Base-by-base conservation (phyloP, 2,888 invertebrate species). In the Ectemnius cavifrons region DNA sequence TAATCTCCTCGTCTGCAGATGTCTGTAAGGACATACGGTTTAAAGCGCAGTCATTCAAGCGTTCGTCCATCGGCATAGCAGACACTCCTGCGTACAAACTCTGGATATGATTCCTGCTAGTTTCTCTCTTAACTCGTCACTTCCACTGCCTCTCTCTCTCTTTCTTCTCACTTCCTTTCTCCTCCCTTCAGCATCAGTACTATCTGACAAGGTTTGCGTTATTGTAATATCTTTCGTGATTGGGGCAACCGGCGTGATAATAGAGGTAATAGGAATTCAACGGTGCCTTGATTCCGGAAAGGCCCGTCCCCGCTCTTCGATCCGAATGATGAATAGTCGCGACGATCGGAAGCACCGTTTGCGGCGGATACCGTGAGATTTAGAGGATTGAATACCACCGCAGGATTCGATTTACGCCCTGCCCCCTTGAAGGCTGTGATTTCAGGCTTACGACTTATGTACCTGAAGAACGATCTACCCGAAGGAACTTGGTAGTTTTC, bases 61-160 rank as follows among this genome's bases (percentile, higher is more conserved):
- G 88, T 86, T 83, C 79, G 87, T 89, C 89, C 89, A 87, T 81
- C 85, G 86, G 87, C 84, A 85, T 84, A 86, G 81, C 77, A 75
- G 81, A 84, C 82, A 81, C 83, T 84, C 87, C 87, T 75, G 77
- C 16, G 47, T 59, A 62, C 61, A 49, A 75, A 72, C 71, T 56
- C 85, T 84, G 77, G 80, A 37, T 37, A 37, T 37, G 8, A 37
- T 37, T 37, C 37, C 37, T 37, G 37, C 8, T 37, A 0, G 5
- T 4, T 37, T 6, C 37, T 37, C 37, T 37, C 37, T 37, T 37
- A 6, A 37, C 28, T 37, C 28, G 28, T 37, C 28, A 37, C 28
- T 37, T 8, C 28, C 8, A 37, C 2, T 37, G 28, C 28, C 28
- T 11, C 37, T 37, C 37, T 37, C 11, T 37, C 37, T 37, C 37